Base-by-base conservation (phyloP, 1,140 invertebrate species). In the Tachypleus tridentatus region DNA sequence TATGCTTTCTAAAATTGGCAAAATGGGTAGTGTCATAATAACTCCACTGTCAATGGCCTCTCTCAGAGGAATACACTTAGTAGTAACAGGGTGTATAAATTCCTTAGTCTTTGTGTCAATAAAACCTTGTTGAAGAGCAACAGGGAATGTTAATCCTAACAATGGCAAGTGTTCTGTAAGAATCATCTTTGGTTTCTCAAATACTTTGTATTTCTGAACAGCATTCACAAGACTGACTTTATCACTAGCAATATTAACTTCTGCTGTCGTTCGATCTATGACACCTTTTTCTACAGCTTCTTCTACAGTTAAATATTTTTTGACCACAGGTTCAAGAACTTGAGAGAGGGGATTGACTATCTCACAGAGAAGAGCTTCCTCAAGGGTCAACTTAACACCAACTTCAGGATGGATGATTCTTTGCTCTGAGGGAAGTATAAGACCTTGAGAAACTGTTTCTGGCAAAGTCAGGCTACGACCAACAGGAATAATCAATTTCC, bases 391-490 rank as follows among this genome's bases (percentile, higher is more conserved):
- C 69, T 82, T 80, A 64, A 77, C 80, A 5, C 90, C 90, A 29
- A 87, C 89, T 80, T 93, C 90, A 6, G 93, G 93, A 77, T 97
- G 92, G 64, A 94, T 84, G 67, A 97, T 87, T 75, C 87, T 88
- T 64, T 86, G 84, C 53, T 85, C 85, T 29, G 81, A 73, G n/a
- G 83, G 79, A 76, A 93, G 87, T 67, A 91, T 83, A 10, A 96
- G 79, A 64, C 91, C 93, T 77, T 91, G 89, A 69, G 85, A 81
- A 58, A 90, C 82, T 62, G 93, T 77, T 78, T 88, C 88, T 11
- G 90, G 85, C 66, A 95, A 78, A 47, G 88, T 87, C 51, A 95
- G 76, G 75, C 86, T 88, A 73, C 85, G 84, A 54, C 85, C 89
- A 68, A 92, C 74, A 51, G 93, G 91, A 71, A 95, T 80, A 51